Percentiles rank a stretch among this genome's conserved stretches.
Evolutionary conservation across 2,113 vertebrate genomes (phyloP).

Genomic region (Anhinga rufa): DNA sequence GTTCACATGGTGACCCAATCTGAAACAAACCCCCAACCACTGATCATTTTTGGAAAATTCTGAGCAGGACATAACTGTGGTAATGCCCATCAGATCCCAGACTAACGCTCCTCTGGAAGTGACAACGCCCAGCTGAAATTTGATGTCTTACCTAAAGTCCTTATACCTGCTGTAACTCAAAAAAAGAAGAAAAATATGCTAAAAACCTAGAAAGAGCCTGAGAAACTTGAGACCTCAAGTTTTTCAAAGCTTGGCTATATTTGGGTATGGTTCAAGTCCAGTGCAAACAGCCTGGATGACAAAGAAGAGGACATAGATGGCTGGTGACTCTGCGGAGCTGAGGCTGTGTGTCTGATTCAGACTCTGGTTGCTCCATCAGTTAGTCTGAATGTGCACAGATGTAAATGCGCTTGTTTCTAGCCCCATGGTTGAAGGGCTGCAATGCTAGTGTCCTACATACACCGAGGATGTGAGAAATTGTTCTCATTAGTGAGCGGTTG

Average conservation of each 20-base stretch:
- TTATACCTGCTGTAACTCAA: neutral
- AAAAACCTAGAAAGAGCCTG: neutral
- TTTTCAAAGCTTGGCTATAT: neutral
- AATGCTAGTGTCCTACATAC: neutral
- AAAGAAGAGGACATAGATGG: neutral
- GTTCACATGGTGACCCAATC: neutral
- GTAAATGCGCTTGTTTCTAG: neutral
- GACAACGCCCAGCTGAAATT: fast-evolving
- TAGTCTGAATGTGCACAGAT: neutral
- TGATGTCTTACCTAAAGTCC: too few relatives aligned
- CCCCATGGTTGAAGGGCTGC: neutral
- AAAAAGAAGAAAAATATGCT: neutral
- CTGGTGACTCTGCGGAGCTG: neutral
- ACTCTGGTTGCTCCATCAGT: neutral
- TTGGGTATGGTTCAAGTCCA: neutral
- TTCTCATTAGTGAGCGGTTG: neutral
- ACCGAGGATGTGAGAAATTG: neutral
- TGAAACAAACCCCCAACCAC: neutral
- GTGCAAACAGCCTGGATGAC: neutral
- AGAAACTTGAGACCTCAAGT: neutral
- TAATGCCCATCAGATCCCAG: neutral
- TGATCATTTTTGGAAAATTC: neutral
- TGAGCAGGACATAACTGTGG: neutral
- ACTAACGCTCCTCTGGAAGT: neutral
- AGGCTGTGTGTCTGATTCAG: neutral